phyloP scores from a whole-genome alignment of 2,113 vertebrate genomes.

The Gorilla gorilla region DNA sequence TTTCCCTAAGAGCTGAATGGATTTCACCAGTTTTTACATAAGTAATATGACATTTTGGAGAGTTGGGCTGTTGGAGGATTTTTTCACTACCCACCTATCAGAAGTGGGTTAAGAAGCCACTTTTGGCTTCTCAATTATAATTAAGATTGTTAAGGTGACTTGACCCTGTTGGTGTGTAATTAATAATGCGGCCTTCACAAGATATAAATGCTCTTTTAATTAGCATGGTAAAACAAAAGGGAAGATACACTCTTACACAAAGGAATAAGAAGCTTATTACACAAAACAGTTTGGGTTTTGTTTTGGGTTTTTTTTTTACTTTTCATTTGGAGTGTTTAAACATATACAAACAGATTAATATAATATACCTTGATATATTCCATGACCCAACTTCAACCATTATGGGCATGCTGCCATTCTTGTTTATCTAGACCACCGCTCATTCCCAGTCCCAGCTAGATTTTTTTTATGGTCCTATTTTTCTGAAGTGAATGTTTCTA shows the following conservation, averaged over 20 bases:
- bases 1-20: neutral
- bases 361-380: neutral
- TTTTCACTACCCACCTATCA: neutral
- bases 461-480: neutral
- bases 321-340: neutral
- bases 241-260: neutral
- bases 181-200: neutral
- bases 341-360: neutral
- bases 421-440: neutral
- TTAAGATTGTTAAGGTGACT: neutral
- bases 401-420: neutral
- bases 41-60: neutral
- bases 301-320: neutral
- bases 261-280: neutral
- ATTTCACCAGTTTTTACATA: neutral
- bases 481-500: neutral
- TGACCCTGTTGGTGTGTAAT: neutral
- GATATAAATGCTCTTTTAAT: neutral
- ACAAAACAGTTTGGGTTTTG: neutral
- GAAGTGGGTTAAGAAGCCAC: neutral
- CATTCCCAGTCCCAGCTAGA: neutral
- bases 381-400: neutral
- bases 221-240: neutral
- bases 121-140: neutral
- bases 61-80: neutral